Conservation (phyloP, 2,797 vertebrate species). For the Schizopygopsis malacanthus region DNA sequence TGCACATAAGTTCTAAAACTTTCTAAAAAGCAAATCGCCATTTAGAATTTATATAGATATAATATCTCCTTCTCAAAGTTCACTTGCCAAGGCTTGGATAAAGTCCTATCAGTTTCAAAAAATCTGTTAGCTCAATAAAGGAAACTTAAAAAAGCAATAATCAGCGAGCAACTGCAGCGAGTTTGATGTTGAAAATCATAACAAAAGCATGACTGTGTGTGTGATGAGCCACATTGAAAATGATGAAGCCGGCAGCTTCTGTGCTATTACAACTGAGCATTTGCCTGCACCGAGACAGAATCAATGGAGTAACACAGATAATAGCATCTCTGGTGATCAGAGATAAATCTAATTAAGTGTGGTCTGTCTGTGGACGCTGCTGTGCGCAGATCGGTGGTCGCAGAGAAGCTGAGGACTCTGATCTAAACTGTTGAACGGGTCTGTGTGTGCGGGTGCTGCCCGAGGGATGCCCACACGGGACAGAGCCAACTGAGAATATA, state of each 20-base stretch:
- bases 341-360: slow-evolving; percentile 39
- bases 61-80: not conserved
- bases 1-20: not conserved
- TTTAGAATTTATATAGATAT: not conserved
- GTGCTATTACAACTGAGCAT: slow-evolving; percentile 2
- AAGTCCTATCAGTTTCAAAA: not conserved
- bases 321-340: slow-evolving; percentile 45
- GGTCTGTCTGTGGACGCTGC: slow-evolving; percentile 23
- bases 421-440: slow-evolving; percentile 18
- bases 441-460: slow-evolving; percentile 15
- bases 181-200: not conserved
- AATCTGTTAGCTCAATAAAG: not conserved
- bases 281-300: not conserved
- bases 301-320: slow-evolving; percentile 42
- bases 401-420: not conserved
- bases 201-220: slow-evolving; percentile 3
- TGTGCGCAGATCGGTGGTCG: slow-evolving; percentile 23
- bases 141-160: not conserved
- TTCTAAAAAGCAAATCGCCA: not conserved
- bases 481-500: not conserved
- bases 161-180: not conserved
- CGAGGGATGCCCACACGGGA: slow-evolving; percentile 26
- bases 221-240: not conserved
- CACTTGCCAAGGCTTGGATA: not conserved
- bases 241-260: slow-evolving; percentile 3